Evolutionary conservation across 2,888 invertebrate species (phyloP).

Genomic region (Globia sparganii): DNA sequence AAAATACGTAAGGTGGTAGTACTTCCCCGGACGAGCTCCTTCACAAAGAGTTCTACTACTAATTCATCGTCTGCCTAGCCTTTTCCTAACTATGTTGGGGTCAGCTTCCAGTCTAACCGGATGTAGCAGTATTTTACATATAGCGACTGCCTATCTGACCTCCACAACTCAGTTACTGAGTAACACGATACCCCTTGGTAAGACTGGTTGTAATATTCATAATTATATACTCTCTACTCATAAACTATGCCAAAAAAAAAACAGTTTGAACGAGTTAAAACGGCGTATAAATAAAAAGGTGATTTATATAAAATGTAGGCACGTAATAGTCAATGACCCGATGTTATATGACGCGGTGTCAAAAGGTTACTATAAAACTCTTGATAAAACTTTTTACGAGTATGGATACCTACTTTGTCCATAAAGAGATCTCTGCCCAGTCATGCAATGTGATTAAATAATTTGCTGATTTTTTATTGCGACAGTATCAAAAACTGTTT

Average conservation of each 20-base stretch:
- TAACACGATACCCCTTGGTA: too few species aligned
- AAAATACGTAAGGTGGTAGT: too few species aligned
- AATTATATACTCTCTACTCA: too few species aligned
- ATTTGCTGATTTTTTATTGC: not conserved
- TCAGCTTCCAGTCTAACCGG: too few species aligned
- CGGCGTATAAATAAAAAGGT: slow-evolving; percentile 14
- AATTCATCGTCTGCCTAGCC: too few species aligned
- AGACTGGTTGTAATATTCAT: too few species aligned
- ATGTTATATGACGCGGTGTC: not conserved
- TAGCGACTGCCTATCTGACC: too few species aligned
- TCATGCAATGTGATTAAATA: not conserved
- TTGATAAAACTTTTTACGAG: not conserved
- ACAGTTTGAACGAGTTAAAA: slow-evolving; percentile 10
- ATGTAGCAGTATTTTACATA: too few species aligned
- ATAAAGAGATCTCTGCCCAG: not conserved
- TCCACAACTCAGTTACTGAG: too few species aligned
- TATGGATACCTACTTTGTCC: not conserved
- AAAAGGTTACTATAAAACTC: slow-evolving; percentile 20
- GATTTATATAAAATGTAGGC: not conserved
- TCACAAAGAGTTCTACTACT: too few species aligned
- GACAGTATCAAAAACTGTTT: not conserved
- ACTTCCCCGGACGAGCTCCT: too few species aligned
- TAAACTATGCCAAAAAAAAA: not conserved
- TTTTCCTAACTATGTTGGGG: too few species aligned
- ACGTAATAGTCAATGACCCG: slow-evolving; percentile 20